Evolutionary conservation across 2,113 vertebrate genomes (phyloP), one percentile per base, ranked within the genome.

Genomic region (Butorides virescens): DNA sequence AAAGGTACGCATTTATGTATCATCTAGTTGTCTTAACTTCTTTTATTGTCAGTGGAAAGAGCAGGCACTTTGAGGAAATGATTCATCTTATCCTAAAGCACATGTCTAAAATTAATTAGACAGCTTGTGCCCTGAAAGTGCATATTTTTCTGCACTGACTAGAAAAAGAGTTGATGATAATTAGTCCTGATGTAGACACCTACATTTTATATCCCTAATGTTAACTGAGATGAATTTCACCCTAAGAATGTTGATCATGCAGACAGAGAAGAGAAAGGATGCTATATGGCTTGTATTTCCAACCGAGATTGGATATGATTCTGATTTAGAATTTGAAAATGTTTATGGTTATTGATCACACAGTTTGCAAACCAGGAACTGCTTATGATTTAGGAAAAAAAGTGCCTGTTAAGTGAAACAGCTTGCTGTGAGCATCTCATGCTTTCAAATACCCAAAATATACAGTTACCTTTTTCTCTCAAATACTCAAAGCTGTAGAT

Each of bases 21-120:
- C 10, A 55, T 1, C 1, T 34, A 42, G 23, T 50, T 67, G 26
- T 77, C 52, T 80, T 66, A 71, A 77, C 37, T 96, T 80, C 80
- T 52, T 50, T 79, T 70, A 73, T 5, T 36, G 30, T 66, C 71
- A 61, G 46, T 52, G 59, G 46, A 79, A 93, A 88, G 42, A 83
- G 50, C 32, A 91, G 75, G 12, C 46, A 83, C 34, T 62, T 32
- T n/a, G 29, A 81, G 70, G 52, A 95, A 85, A 87, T 75, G 15
- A 96, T 87, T 94, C 39, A 86, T 68, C 59, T 88, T 93, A 91
- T 81, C 72, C 73, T 75, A 92, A 95, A 96, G 87, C 44, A 95
- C 37, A 74, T 15, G 16, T 63, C 44, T 84, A 85, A 85, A 94
- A 85, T 88, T 63, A 92, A 89, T 91, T 89, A 94, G 88, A 92